These are phyloP conservation scores for Rallus limicola DNA, from an alignment of 2,113 vertebrate species.

Conservation along the genomic window DNA sequence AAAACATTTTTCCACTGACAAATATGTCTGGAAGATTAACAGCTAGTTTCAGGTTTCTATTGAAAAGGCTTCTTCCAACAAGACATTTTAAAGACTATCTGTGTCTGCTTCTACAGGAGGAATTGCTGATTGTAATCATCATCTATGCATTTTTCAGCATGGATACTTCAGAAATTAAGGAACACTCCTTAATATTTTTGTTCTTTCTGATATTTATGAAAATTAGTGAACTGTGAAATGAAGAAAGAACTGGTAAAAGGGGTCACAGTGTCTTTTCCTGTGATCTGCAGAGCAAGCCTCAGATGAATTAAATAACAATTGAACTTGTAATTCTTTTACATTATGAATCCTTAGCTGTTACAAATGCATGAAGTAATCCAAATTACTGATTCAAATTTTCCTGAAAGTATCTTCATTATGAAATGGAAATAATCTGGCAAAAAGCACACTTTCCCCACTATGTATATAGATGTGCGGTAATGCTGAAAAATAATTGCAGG, in stretches of 20 bases:
- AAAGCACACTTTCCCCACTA: not conserved
- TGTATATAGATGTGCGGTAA: not conserved
- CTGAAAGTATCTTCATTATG: not conserved
- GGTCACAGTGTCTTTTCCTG: not conserved
- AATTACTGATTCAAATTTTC: not conserved
- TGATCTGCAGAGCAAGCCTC: not conserved
- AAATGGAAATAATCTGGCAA: not conserved
- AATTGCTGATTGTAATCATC: not conserved
- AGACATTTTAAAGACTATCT: not conserved
- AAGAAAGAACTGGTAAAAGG: not conserved
- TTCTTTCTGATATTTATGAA: conserved; percentile 17
- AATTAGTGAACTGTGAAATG: conserved; percentile 26
- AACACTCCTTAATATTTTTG: not conserved
- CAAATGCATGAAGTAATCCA: not conserved
- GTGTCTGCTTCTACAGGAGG: not conserved
- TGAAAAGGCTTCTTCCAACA: not conserved
- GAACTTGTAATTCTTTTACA: not conserved
- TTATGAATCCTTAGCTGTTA: not conserved
- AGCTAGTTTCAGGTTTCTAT: not conserved
- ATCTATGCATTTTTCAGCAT: not conserved
- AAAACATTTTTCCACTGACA: not conserved
- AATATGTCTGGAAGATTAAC: not conserved
- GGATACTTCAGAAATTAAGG: not conserved
- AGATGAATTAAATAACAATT: not conserved
- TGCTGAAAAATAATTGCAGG: not conserved